phyloP scores from a whole-genome alignment of 1,140 invertebrate species.

The Dendrolimus punctatus region DNA sequence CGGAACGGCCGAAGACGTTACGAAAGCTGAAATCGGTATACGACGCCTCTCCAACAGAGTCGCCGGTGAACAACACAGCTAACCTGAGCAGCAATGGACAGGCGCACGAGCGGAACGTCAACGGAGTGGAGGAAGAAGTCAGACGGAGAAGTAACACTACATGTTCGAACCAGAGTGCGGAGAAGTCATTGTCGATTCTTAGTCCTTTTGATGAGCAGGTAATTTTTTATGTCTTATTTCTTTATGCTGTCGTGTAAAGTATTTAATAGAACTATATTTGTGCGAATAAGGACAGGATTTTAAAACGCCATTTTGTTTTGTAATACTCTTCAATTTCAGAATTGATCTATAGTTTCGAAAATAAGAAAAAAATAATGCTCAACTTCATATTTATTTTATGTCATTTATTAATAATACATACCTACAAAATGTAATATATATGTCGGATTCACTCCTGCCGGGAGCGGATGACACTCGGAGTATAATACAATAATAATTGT shows the following conservation, averaged over 20 bases:
- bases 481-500: too few species aligned
- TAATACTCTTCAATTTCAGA: too few species aligned
- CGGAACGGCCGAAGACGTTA: slow-evolving; percentile 82
- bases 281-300: not conserved
- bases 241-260: not conserved
- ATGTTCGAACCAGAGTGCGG: slow-evolving; percentile 58
- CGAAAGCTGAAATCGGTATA: slow-evolving; percentile 79
- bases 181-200: slow-evolving; percentile 81
- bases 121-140: slow-evolving; percentile 52
- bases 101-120: slow-evolving; percentile 29
- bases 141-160: slow-evolving; percentile 55
- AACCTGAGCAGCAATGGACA: slow-evolving; percentile 63
- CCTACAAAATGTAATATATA: too few species aligned
- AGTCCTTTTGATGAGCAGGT: slow-evolving; percentile 91
- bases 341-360: too few species aligned
- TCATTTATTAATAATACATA: too few species aligned
- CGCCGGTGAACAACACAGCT: slow-evolving; percentile 54
- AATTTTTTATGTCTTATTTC: slow-evolving; percentile 6
- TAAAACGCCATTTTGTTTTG: too few species aligned
- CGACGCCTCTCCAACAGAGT: slow-evolving; percentile 67
- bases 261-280: not conserved
- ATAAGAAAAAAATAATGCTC: too few species aligned
- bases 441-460: too few species aligned
- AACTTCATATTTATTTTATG: too few species aligned
- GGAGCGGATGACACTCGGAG: too few species aligned